Conservation (phyloP, 2,113 vertebrate genomes). For the Centropus unirufus region DNA sequence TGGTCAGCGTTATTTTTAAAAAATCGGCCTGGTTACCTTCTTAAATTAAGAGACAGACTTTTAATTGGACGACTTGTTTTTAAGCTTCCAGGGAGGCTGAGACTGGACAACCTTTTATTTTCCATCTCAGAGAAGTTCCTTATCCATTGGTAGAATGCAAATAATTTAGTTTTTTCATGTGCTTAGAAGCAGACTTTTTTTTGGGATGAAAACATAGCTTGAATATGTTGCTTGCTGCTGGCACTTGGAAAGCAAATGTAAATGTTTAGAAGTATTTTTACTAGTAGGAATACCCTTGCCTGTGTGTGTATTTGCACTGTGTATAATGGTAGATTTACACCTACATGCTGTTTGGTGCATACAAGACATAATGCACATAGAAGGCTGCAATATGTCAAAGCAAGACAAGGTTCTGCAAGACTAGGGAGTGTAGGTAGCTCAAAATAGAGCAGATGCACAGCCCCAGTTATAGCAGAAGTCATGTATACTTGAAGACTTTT, state of each 20-base stretch:
- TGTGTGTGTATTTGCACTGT: background rate
- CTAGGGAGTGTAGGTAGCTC: background rate
- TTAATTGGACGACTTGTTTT: background rate
- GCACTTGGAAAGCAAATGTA: background rate
- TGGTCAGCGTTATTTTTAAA: background rate
- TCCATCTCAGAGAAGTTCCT: background rate
- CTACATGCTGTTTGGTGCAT: background rate
- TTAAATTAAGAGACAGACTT: background rate
- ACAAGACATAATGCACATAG: background rate
- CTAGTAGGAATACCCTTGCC: background rate
- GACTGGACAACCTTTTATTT: background rate
- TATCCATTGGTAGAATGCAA: background rate
- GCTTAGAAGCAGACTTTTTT: background rate
- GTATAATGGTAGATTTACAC: background rate
- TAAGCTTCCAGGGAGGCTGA: background rate
- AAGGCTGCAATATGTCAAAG: background rate
- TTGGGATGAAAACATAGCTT: background rate
- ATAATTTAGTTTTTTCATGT: background rate
- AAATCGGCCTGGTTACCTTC: background rate
- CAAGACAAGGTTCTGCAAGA: background rate
- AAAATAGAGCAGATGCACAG: background rate
- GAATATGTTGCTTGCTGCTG: background rate
- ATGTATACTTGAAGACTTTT: background rate
- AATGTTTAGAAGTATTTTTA: background rate
- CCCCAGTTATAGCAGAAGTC: background rate